phyloP scores from a whole-genome alignment of 2,113 vertebrate species.

The Chlamydotis undulata region DNA sequence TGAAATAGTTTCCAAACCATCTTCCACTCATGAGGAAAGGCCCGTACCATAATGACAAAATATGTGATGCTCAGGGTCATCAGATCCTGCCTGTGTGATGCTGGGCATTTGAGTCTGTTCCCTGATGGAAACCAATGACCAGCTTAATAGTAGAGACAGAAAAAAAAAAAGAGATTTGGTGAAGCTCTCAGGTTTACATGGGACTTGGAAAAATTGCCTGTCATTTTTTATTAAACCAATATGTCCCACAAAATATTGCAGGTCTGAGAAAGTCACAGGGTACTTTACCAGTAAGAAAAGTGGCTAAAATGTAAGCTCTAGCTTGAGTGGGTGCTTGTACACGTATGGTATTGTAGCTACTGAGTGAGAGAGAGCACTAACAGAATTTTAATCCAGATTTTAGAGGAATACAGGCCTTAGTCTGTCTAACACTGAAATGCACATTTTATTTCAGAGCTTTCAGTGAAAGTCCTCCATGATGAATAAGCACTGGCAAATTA shows the following conservation, averaged over 20 bases:
- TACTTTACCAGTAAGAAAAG: neutral
- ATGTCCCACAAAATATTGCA: neutral
- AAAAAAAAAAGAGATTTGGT: neutral
- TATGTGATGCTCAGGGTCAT: neutral
- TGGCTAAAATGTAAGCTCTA: neutral
- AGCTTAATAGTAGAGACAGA: neutral
- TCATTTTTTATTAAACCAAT: neutral
- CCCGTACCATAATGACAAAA: neutral
- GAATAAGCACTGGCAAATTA: neutral
- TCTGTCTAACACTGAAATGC: neutral
- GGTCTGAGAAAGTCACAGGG: neutral
- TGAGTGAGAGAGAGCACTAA: neutral
- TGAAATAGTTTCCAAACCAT: neutral
- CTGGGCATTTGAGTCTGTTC: fast-evolving
- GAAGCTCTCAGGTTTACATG: neutral
- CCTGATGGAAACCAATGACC: neutral
- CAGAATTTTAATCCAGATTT: neutral
- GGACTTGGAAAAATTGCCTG: neutral
- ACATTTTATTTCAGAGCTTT: neutral
- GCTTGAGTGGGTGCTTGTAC: neutral
- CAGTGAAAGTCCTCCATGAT: neutral
- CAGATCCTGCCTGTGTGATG: neutral
- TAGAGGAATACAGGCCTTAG: neutral
- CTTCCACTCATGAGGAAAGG: neutral
- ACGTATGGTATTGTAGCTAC: neutral